phyloP scores from a whole-genome alignment of 1,140 invertebrate species.

The Geopemphigus sp. region DNA sequence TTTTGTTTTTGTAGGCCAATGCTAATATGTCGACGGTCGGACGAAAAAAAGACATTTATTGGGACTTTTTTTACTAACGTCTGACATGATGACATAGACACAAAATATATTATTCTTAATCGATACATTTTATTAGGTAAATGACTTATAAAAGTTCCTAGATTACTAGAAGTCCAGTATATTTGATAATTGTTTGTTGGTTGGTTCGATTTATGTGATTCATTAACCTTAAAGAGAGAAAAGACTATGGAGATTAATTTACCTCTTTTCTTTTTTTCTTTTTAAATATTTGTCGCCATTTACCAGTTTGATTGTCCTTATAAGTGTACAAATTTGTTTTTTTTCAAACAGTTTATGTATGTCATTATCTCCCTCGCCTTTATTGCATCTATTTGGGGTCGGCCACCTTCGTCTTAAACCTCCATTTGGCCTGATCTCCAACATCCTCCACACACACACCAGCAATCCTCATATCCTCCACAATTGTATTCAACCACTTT shows the following conservation, averaged over 20 bases:
- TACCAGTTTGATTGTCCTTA: constrained; percentile 23
- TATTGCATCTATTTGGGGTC: no score
- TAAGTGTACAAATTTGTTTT: neutral
- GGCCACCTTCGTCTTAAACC: no score
- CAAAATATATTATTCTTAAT: constrained; percentile 43
- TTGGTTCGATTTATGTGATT: constrained; percentile 31
- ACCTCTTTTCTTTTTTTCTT: neutral
- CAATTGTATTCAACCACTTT: no score
- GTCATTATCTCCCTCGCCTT: no score
- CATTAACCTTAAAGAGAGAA: constrained; percentile 25
- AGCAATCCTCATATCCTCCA: no score
- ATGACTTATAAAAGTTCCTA: neutral
- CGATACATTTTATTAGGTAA: constrained; percentile 43
- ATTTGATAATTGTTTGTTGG: constrained; percentile 31
- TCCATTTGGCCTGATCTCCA: no score
- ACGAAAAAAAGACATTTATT: constrained; percentile 50
- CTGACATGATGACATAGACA: constrained; percentile 40
- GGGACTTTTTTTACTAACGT: constrained; percentile 48
- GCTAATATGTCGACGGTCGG: constrained; percentile 47
- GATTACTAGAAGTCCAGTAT: neutral
- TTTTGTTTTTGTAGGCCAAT: constrained; percentile 45
- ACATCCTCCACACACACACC: no score
- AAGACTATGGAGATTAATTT: neutral
- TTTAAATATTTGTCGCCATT: constrained; percentile 25
- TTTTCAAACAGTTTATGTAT: constrained; percentile 17